A percentile compares a stretch with the other conserved stretches of the same genome.
These are phyloP conservation scores for Ascaphus truei DNA, from an alignment of 2,113 vertebrate species.

Conservation along the genomic window DNA sequence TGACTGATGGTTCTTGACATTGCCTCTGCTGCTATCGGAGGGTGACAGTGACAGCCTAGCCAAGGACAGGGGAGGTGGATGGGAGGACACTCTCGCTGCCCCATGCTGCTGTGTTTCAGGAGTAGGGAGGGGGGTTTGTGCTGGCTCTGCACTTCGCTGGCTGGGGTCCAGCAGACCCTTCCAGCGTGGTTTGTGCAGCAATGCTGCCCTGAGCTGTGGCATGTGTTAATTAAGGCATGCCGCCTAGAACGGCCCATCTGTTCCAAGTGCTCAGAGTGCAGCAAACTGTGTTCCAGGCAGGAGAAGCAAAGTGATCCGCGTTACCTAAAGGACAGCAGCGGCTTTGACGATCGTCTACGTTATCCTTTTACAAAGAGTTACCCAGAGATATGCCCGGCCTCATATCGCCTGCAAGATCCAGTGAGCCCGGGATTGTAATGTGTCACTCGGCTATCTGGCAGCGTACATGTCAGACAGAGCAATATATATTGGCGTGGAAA, in stretches of 20 bases:
- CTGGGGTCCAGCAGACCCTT: background rate
- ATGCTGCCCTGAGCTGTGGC: constrained; percentile 28
- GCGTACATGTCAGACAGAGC: too few species aligned
- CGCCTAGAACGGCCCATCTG: constrained; percentile 47
- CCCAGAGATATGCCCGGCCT: too few species aligned
- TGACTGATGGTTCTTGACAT: background rate
- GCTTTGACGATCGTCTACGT: too few species aligned
- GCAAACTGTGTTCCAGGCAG: constrained; percentile 34
- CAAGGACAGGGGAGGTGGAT: constrained; percentile 29
- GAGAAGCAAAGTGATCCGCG: background rate
- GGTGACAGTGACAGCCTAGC: constrained; percentile 17
- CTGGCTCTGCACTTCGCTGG: constrained; percentile 8
- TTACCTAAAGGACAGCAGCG: too few species aligned
- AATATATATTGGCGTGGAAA: too few species aligned
- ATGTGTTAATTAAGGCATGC: constrained; percentile 49
- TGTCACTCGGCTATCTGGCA: too few species aligned
- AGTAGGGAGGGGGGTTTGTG: background rate
- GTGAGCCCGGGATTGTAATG: too few species aligned
- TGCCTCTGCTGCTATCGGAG: background rate
- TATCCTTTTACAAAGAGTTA: too few species aligned
- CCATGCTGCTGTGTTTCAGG: background rate
- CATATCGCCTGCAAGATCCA: too few species aligned
- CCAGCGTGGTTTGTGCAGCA: background rate
- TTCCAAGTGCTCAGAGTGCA: constrained; percentile 24
- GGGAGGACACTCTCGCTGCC: background rate